Evolutionary conservation across 1,140 invertebrate genomes (phyloP).

Genomic region (Apis florea): DNA sequence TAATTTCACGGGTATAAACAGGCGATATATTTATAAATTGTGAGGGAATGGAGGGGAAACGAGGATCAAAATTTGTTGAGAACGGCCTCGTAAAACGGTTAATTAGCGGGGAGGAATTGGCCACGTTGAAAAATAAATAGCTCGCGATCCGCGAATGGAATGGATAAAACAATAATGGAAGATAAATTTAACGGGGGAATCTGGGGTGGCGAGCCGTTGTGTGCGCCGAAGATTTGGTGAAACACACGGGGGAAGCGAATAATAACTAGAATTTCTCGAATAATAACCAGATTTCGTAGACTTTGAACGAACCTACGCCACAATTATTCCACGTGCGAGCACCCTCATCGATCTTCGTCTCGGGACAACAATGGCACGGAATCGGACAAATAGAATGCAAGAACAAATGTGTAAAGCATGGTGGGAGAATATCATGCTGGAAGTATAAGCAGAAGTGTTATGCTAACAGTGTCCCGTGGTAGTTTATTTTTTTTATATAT

Average conservation of each 20-base stretch:
- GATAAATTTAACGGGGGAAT: neutral
- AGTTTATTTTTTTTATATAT: neutral
- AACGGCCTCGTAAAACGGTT: neutral
- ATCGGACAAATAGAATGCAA: constrained; percentile 10
- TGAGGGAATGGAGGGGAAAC: too few species aligned
- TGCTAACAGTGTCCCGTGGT: neutral
- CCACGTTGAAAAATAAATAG: neutral
- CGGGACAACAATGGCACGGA: neutral
- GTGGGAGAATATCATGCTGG: too few species aligned
- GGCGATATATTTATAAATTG: neutral
- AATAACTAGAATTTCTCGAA: constrained; percentile 10
- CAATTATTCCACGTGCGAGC: neutral
- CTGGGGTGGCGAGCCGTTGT: neutral
- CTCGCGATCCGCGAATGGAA: neutral
- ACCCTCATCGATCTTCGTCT: constrained; percentile 20
- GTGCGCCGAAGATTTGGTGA: neutral
- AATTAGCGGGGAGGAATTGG: too few species aligned
- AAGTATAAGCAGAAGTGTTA: too few species aligned
- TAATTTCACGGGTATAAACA: neutral
- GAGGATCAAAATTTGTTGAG: neutral
- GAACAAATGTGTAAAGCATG: constrained; percentile 1
- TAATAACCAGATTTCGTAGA: constrained; percentile 7
- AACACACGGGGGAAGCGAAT: neutral
- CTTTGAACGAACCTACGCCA: neutral
- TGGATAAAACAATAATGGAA: neutral